phyloP scores from a whole-genome alignment of 1,140 invertebrate genomes.

The Bombus ignitus region DNA sequence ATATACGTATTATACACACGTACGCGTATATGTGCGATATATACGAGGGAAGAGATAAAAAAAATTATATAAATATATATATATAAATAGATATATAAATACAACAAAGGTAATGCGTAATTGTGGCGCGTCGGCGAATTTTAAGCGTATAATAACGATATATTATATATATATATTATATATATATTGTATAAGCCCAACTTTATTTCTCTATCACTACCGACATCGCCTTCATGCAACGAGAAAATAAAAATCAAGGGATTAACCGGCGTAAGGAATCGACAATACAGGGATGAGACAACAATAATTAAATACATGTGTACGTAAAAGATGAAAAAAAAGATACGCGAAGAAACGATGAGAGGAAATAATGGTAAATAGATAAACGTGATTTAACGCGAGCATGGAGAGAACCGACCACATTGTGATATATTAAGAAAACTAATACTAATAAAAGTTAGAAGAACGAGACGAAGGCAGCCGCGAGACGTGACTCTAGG shows the following conservation, averaged over 20 bases:
- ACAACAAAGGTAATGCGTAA: slow-evolving; percentile 59
- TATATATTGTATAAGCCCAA: slow-evolving; percentile 62
- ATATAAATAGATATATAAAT: slow-evolving; percentile 48
- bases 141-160: slow-evolving; percentile 62
- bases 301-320: slow-evolving; percentile 81
- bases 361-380: slow-evolving; percentile 25
- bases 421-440: slow-evolving; percentile 80
- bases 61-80: slow-evolving; percentile 16
- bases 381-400: slow-evolving; percentile 28
- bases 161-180: slow-evolving; percentile 38
- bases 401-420: slow-evolving; percentile 71
- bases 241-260: slow-evolving; percentile 69
- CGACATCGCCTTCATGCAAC: slow-evolving; percentile 81
- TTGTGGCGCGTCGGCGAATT: slow-evolving; percentile 56
- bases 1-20: slow-evolving; percentile 53
- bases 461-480: slow-evolving; percentile 4
- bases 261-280: slow-evolving; percentile 73
- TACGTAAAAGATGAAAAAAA: slow-evolving; percentile 66
- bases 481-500: neutral
- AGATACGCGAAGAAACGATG: slow-evolving; percentile 1
- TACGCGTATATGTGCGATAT: slow-evolving; percentile 17
- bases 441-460: slow-evolving; percentile 30
- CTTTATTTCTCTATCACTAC: slow-evolving; percentile 81
- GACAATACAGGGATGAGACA: slow-evolving; percentile 83
- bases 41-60: neutral